Percentiles rank a stretch among this genome's conserved stretches.
These are phyloP conservation scores for Hypolimnas misippus DNA, from an alignment of 2,888 invertebrate genomes.

Conservation along the genomic window DNA sequence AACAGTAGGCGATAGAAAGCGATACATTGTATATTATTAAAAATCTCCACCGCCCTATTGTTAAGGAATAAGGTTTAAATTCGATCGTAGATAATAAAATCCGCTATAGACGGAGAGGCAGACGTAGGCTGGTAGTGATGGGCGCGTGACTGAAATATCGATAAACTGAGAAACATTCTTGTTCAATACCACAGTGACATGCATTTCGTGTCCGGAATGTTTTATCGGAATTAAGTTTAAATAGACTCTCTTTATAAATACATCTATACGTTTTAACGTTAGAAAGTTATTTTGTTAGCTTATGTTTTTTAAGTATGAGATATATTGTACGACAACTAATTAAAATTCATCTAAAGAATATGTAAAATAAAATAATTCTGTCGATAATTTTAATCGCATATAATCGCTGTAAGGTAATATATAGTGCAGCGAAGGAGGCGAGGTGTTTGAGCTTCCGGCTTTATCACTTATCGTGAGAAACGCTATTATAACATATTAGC, in stretches of 20 bases:
- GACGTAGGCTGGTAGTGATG: conserved; percentile 36
- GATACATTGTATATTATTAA: conserved; percentile 16
- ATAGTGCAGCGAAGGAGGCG: too few species aligned
- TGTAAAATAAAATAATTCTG: too few species aligned
- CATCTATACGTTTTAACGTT: neutral
- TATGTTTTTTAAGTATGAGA: neutral
- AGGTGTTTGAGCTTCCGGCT: too few species aligned
- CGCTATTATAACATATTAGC: too few species aligned
- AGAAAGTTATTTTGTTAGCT: conserved; percentile 19
- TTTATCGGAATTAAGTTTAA: conserved; percentile 18
- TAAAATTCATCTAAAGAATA: neutral
- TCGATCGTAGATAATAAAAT: conserved; percentile 14
- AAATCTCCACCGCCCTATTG: conserved; percentile 11
- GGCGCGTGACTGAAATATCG: conserved; percentile 44
- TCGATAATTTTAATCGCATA: too few species aligned
- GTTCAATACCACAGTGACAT: conserved; percentile 38
- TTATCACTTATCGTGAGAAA: too few species aligned
- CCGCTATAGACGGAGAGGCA: conserved; percentile 15
- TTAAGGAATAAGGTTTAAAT: conserved; percentile 21
- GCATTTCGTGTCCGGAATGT: conserved; percentile 37
- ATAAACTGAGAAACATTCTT: conserved; percentile 31
- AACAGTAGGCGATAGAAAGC: conserved; percentile 27
- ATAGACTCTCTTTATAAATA: conserved; percentile 14
- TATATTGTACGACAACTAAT: neutral
- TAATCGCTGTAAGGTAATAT: too few species aligned